These are phyloP conservation scores for Sarcophaga bullata DNA, from an alignment of 1,140 invertebrate genomes.

Conservation along the genomic window DNA sequence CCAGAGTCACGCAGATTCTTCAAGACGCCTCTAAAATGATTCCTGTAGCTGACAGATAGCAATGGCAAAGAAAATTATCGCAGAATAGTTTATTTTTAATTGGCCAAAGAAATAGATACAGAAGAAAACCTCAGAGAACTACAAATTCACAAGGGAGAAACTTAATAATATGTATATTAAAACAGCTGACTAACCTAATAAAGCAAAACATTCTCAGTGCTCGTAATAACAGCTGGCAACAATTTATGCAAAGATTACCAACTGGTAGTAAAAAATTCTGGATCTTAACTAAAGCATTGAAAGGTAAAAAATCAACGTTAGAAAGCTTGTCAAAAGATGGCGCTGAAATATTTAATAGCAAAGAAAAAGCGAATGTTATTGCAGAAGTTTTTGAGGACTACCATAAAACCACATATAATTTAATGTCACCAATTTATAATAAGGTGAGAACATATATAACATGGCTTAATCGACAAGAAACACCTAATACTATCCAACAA, in stretches of 20 bases:
- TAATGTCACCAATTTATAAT: not conserved
- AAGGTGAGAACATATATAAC: not conserved
- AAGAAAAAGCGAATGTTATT: not conserved
- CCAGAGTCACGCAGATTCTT: not conserved
- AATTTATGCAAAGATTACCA: not conserved
- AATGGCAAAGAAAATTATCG: not conserved
- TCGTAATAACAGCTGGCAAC: not conserved
- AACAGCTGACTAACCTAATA: not conserved
- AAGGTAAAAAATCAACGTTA: not conserved
- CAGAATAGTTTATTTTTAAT: not conserved
- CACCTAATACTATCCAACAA: not conserved
- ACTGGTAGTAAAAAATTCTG: not conserved
- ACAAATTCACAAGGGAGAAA: not conserved
- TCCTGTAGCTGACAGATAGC: not conserved
- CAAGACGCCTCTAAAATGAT: not conserved
- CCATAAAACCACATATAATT: not conserved
- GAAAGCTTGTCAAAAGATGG: not conserved
- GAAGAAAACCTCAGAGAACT: not conserved
- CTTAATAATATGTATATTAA: not conserved
- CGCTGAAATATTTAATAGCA: slow-evolving; percentile 1
- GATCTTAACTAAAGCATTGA: not conserved
- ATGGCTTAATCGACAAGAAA: not conserved
- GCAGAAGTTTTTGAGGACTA: not conserved
- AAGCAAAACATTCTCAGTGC: not conserved
- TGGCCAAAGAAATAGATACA: slow-evolving; percentile 22